phyloP scores from a whole-genome alignment of 2,113 vertebrate genomes.

The Epinephelus moara region DNA sequence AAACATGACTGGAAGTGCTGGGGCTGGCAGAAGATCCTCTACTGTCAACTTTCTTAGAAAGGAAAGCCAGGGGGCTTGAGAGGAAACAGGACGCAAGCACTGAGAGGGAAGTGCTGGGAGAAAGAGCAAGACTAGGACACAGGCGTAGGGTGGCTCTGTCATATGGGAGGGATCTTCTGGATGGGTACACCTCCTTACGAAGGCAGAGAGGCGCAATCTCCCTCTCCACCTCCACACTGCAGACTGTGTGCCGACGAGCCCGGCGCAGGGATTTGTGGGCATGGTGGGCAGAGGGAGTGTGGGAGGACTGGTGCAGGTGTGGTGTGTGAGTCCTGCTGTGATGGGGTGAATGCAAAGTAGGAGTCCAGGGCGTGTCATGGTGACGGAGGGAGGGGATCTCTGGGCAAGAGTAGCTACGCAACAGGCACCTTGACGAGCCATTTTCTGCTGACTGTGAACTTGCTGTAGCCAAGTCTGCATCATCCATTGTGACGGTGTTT shows the following conservation, averaged over 20 bases:
- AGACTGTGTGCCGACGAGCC: conserved; percentile 89
- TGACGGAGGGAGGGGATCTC: conserved; percentile 75
- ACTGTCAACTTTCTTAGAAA: conserved; percentile 68
- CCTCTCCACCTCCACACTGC: conserved; percentile 86
- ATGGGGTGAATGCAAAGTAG: conserved; percentile 30
- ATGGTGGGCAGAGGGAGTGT: conserved; percentile 31
- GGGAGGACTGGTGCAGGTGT: conserved; percentile 42
- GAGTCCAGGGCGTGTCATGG: conserved; percentile 52
- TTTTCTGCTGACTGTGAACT: background rate
- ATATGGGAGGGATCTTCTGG: conserved; percentile 69
- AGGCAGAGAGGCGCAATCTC: conserved; percentile 87
- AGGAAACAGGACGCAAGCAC: conserved; percentile 78
- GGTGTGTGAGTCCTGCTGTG: conserved; percentile 54
- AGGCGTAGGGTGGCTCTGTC: conserved; percentile 52
- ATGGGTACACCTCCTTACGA: conserved; percentile 92
- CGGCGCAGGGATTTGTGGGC: conserved; percentile 59
- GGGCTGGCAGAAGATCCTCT: conserved; percentile 29
- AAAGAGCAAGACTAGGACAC: conserved; percentile 49
- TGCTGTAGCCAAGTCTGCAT: conserved; percentile 20
- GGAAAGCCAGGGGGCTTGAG: conserved; percentile 83
- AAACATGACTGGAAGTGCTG: conserved; percentile 14
- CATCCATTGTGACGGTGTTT: conserved; percentile 25
- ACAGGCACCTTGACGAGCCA: conserved; percentile 59
- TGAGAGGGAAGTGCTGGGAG: conserved; percentile 70
- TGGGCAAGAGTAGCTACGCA: conserved; percentile 89